These are phyloP conservation scores for Melieria picta DNA, from an alignment of 2,888 invertebrate species.

Conservation along the genomic window DNA sequence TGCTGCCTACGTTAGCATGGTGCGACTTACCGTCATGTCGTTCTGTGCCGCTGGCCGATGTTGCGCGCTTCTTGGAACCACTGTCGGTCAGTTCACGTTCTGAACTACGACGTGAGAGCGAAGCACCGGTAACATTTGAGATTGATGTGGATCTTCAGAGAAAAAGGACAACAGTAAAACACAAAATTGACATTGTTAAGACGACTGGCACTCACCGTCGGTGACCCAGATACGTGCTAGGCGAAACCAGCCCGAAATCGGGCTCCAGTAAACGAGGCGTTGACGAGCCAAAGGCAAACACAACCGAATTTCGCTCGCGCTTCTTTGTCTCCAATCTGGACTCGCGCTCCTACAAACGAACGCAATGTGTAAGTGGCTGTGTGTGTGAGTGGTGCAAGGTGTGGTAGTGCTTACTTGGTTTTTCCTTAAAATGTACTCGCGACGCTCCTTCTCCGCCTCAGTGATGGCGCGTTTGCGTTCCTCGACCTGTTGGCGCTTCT, in stretches of 20 bases:
- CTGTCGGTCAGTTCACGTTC: conserved; percentile 81
- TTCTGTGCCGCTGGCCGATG: conserved; percentile 78
- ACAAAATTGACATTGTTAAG: not conserved
- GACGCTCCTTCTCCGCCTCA: conserved; percentile 87
- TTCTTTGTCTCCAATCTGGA: conserved; percentile 83
- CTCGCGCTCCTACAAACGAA: conserved; percentile 72
- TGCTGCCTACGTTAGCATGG: too few relatives aligned
- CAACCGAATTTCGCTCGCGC: conserved; percentile 78
- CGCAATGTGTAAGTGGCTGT: not conserved
- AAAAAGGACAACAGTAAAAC: conserved; percentile 1
- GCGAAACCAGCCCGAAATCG: conserved; percentile 72
- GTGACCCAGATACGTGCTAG: conserved; percentile 80
- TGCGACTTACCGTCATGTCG: conserved; percentile 71
- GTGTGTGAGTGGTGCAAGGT: conserved; percentile 5
- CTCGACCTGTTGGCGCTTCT: conserved; percentile 78
- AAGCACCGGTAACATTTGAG: conserved; percentile 85
- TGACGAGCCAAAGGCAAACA: conserved; percentile 92
- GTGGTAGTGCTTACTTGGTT: conserved; percentile 69
- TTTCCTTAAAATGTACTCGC: conserved; percentile 85
- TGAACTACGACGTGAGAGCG: conserved; percentile 84
- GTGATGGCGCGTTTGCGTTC: conserved; percentile 89
- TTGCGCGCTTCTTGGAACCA: conserved; percentile 77
- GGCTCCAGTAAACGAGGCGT: conserved; percentile 89
- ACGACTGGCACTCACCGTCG: conserved; percentile 70
- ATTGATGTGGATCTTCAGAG: conserved; percentile 84